Base-by-base conservation (phyloP, 2,888 invertebrate species). In the Plagodis pulveraria region DNA sequence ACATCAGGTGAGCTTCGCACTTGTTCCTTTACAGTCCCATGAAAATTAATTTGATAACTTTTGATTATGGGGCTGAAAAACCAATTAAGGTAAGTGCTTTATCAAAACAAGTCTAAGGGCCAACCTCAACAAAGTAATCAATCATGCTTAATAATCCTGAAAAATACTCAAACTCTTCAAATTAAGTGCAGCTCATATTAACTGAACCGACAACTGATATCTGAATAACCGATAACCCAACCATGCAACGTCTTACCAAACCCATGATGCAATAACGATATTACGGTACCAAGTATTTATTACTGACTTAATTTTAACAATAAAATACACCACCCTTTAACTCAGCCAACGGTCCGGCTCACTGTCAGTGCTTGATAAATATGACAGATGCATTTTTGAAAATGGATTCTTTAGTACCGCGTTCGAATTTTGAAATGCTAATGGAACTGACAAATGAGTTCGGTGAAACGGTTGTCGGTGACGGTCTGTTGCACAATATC, bases 251-350 rank as follows among this genome's bases (percentile, higher is more conserved):
- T 33, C 34, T n/a, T 45, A 52, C 43, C 43, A 43, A 74, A 73
- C 71, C 76, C 75, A 72, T 84, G 83, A 83, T 81, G 80, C 79
- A 80, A 83, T 79, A 81, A 81, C 75, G 71, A 76, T 76, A 80
- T 83, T 76, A 83, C 88, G 87, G 89, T 85, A 87, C 79, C 60
- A 50, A 73, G 71, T 87, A 87, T 89, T 88, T 88, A 89, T 85
- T 75, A 73, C 78, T 77, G 75, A 67, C 70, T 74, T 76, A 73
- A 73, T 75, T 78, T 77, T 66, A 46, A 66, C 71, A 69, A 66
- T 67, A 72, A 83, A 82, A 81, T 84, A 85, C 76, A 67, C 63
- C 74, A 81, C 65, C 78, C 80, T 76, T 80, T 81, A 78, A 75
- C 69, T 82, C 77, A 74, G 59, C 56, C 58, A 57, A 33, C 54